Conservation (phyloP, 2,113 vertebrate genomes). For the Notiomystis cincta region DNA sequence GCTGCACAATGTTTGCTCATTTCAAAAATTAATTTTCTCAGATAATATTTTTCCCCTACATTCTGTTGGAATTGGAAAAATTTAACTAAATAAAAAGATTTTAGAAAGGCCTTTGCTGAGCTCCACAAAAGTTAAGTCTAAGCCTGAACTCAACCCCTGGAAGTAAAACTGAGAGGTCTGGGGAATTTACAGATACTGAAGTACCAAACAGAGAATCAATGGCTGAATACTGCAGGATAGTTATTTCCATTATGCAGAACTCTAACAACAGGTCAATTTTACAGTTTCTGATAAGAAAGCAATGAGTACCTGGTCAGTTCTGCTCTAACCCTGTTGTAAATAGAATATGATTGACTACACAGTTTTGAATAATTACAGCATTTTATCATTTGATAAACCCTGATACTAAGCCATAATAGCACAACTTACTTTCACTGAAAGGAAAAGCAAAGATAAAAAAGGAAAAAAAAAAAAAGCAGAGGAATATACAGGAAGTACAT, state of each 20-base stretch:
- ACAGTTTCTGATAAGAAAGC: background rate
- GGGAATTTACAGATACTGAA: background rate
- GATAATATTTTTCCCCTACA: background rate
- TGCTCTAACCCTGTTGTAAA: background rate
- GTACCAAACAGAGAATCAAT: background rate
- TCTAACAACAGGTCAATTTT: background rate
- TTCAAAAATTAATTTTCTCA: constrained; percentile 23
- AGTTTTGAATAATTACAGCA: background rate
- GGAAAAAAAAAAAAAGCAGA: background rate
- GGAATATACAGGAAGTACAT: background rate
- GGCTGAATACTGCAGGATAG: background rate
- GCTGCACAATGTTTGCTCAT: constrained; percentile 9
- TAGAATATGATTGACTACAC: background rate
- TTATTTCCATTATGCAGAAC: background rate
- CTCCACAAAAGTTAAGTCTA: background rate
- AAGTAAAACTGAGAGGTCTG: background rate
- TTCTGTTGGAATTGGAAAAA: constrained; percentile 45
- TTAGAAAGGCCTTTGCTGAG: constrained; percentile 12
- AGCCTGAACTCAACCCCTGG: background rate
- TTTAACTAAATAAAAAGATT: constrained; percentile 47
- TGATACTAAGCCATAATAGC: background rate
- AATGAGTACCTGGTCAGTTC: background rate
- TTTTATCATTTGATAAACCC: background rate
- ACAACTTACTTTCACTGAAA: background rate
- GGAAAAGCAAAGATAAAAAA: background rate